Base-by-base conservation (phyloP, 2,797 vertebrate genomes). In the Ctenopoma multispine region DNA sequence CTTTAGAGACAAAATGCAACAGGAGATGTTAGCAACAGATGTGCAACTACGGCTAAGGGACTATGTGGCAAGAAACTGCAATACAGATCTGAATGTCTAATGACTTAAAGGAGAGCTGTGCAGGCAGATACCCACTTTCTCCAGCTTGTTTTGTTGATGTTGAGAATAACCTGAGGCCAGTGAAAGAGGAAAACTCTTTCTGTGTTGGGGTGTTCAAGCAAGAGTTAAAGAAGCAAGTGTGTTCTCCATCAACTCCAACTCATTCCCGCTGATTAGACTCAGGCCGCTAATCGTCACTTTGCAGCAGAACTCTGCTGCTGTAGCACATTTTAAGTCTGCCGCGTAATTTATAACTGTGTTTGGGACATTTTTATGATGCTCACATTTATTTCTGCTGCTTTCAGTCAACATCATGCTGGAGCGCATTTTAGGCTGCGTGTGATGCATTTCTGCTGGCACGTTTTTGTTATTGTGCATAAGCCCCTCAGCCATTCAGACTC, bases 321-420 rank as follows among this genome's bases (percentile, higher is more conserved):
- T 31, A 27, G 79, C 44, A 67, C 50, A 62, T 79, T 77, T 61
- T 14, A 55, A 63, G 62, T 54, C 63, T 57, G 38, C 63, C 36
- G 49, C 57, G 72, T 31, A 47, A 79, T 87, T 82, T 64, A 58
- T 79, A 46, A 21, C 55, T 3, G 48, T 14, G 63, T 56, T 50
- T 43, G 70, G 38, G 79, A 75, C 72, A 38, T 63, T 77, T 87
- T 82, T 74, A 87, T 44, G 56, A 79, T 8, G 50, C 48, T 67
- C 62, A n/a, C 61, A 62, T 67, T 79, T 44, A 68, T 79, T 69
- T 77, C 54, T 18, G 41, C 69, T 63, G 66, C 68, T 75, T 63
- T 71, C 55, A 17, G 51, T 60, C 50, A 18, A 55, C 54, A 57
- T 75, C 65, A 58, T 0, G 64, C 62, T 57, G 40, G 57, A 77